These are phyloP conservation scores for Macrophya annulata DNA, from an alignment of 2,888 invertebrate species.

Conservation along the genomic window DNA sequence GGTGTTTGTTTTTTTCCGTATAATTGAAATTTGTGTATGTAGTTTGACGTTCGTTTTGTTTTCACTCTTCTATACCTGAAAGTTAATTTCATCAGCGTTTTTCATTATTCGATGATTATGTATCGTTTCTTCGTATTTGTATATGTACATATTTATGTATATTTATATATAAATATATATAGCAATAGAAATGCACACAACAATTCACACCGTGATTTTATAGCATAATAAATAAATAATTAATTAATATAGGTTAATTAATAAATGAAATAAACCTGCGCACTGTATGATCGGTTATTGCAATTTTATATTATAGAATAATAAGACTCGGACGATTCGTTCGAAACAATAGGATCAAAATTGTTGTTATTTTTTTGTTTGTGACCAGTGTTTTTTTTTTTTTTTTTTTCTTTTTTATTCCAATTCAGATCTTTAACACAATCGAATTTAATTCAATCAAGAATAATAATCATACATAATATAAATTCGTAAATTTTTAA, in stretches of 20 bases:
- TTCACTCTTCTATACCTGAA: background rate
- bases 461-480: background rate
- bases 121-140: constrained; percentile 15
- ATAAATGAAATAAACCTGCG: background rate
- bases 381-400: too few species aligned
- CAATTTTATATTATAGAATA: background rate
- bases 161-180: too few species aligned
- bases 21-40: background rate
- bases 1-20: background rate
- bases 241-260: background rate
- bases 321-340: too few species aligned
- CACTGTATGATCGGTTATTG: constrained; percentile 3
- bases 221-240: constrained; percentile 1
- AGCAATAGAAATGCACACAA: background rate
- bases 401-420: background rate
- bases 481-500: background rate
- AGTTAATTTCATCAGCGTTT: background rate
- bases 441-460: background rate
- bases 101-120: background rate
- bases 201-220: background rate
- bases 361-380: too few species aligned
- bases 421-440: background rate
- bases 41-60: constrained; percentile 10
- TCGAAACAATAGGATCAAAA: too few species aligned
- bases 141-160: background rate